These are phyloP conservation scores for Apostichopus parvimensis DNA, from an alignment of 35 echinoderm and acorn worm genomes.

Conservation along the genomic window DNA sequence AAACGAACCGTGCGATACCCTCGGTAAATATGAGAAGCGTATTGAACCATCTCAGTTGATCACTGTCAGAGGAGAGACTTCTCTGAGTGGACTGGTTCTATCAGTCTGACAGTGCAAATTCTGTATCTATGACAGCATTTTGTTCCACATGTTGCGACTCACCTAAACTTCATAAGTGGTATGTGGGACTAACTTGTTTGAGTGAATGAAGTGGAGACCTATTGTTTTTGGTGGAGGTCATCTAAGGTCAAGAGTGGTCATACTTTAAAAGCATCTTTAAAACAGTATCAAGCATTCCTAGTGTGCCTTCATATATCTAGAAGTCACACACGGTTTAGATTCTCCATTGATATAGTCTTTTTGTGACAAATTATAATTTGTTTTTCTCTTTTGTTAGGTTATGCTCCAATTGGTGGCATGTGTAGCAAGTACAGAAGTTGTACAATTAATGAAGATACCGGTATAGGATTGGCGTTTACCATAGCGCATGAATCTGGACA, in stretches of 20 bases:
- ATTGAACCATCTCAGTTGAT: too few relatives aligned
- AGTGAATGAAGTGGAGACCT: not conserved
- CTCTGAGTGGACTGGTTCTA: too few relatives aligned
- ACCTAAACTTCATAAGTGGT: too few relatives aligned
- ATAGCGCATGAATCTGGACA: slow-evolving; percentile 99
- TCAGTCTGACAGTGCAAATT: too few relatives aligned
- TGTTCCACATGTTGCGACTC: too few relatives aligned
- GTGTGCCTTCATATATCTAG: not conserved
- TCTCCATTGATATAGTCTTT: not conserved
- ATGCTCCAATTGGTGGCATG: slow-evolving; percentile 98
- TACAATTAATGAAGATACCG: slow-evolving; percentile 98
- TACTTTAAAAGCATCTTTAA: not conserved
- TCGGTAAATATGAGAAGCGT: slow-evolving; percentile 73
- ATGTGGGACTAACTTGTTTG: not conserved
- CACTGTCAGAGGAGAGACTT: not conserved
- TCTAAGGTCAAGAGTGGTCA: too few relatives aligned
- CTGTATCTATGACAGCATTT: too few relatives aligned
- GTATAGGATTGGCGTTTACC: slow-evolving; percentile 91
- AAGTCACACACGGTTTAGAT: not conserved
- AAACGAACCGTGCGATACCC: slow-evolving; percentile 96
- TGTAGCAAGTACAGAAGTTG: slow-evolving; percentile 95
- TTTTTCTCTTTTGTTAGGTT: slow-evolving; percentile 72
- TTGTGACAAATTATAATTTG: not conserved
- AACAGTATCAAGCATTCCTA: too few relatives aligned
- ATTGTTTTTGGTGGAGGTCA: not conserved